Conservation (phyloP, 2,797 vertebrate genomes). For the Nyctalus aviator region DNA sequence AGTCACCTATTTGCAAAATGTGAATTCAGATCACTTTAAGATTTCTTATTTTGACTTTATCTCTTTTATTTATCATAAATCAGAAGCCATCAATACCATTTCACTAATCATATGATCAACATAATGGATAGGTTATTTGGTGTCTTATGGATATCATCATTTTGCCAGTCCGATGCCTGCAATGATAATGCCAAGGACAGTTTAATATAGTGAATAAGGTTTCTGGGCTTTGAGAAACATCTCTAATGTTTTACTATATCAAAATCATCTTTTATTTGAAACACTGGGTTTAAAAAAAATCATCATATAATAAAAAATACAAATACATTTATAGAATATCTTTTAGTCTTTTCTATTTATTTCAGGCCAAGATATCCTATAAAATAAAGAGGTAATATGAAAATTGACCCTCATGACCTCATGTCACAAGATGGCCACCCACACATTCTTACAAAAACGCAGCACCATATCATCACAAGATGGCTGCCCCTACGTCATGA, state of each 20-base stretch:
- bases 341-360: not conserved
- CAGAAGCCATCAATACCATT: not conserved
- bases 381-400: too few species aligned
- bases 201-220: not conserved
- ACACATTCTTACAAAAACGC: too few species aligned
- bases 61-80: not conserved
- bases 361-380: too few species aligned
- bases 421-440: too few species aligned
- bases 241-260: not conserved
- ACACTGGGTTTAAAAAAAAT: not conserved
- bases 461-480: too few species aligned
- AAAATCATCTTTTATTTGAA: not conserved
- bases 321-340: not conserved
- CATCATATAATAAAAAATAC: not conserved
- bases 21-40: not conserved
- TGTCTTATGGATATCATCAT: not conserved
- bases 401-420: too few species aligned
- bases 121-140: accelerated
- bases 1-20: not conserved
- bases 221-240: not conserved
- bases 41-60: not conserved
- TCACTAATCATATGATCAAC: not conserved
- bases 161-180: not conserved
- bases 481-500: too few species aligned
- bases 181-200: not conserved